Percentiles rank a stretch among this genome's conserved stretches.
Conservation (phyloP, 2,113 vertebrate genomes). For the Atractosteus spatula region DNA sequence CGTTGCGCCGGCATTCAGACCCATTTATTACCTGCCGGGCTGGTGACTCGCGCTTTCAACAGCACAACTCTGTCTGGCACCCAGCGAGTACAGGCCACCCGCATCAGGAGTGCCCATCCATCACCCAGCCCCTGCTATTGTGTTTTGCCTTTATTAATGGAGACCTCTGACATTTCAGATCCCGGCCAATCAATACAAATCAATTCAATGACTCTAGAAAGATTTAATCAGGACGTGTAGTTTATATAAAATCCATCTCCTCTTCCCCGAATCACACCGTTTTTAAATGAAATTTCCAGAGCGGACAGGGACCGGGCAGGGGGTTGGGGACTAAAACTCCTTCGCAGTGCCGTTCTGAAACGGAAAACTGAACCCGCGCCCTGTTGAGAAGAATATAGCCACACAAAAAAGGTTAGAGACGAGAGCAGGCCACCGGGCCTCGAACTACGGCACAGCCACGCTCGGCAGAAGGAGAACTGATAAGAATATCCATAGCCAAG, state of each 20-base stretch:
- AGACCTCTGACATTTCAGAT: conserved; percentile 47
- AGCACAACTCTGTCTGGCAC: conserved; percentile 34
- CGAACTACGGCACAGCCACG: no score
- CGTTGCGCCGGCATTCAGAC: no score
- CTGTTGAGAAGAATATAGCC: no score
- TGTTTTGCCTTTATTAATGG: not conserved
- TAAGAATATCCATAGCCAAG: no score
- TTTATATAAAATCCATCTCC: conserved; percentile 63
- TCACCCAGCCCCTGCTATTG: conserved; percentile 10
- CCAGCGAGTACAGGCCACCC: conserved; percentile 24
- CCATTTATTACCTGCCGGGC: no score
- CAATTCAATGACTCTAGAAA: conserved; percentile 48
- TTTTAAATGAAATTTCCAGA: conserved; percentile 31
- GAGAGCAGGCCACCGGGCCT: no score
- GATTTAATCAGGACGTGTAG: conserved; percentile 54
- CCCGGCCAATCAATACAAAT: conserved; percentile 67
- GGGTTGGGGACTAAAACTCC: not conserved
- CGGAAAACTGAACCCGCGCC: not conserved
- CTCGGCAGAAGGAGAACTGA: no score
- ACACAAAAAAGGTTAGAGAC: no score
- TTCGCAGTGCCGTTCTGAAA: not conserved
- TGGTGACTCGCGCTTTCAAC: not conserved
- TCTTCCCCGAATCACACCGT: conserved; percentile 55
- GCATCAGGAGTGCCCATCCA: conserved; percentile 28
- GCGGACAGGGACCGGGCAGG: not conserved